Percentiles rank a stretch among this genome's conserved stretches.
phyloP scores from a whole-genome alignment of 2,113 vertebrate genomes.

The Rutilus rutilus region DNA sequence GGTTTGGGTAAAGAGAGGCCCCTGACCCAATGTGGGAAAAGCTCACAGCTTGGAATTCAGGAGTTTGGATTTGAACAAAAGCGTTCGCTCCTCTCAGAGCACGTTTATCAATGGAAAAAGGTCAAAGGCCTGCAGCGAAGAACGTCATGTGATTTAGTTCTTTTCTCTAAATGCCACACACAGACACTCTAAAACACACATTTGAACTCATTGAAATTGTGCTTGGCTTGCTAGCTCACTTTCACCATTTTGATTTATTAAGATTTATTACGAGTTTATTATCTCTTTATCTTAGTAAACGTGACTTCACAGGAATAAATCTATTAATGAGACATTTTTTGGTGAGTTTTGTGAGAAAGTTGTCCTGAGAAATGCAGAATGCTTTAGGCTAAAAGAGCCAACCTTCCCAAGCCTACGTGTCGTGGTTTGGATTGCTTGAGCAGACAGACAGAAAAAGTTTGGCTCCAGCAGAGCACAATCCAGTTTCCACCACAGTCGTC shows the following conservation, averaged over 20 bases:
- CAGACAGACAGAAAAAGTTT: constrained; percentile 25
- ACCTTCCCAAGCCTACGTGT: not conserved
- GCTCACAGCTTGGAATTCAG: constrained; percentile 70
- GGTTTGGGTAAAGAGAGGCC: constrained; percentile 4
- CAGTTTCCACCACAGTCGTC: constrained; percentile 15
- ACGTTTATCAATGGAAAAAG: constrained; percentile 58
- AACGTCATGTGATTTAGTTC: constrained; percentile 16
- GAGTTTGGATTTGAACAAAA: constrained; percentile 69
- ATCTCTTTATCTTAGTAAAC: not conserved
- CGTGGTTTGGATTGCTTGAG: constrained; percentile 1
- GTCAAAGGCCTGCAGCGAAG: constrained; percentile 53
- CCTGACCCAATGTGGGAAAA: constrained; percentile 66
- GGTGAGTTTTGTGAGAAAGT: not conserved
- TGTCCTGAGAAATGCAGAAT: not conserved
- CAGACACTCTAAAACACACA: not conserved
- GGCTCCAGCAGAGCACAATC: not conserved
- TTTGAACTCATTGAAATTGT: not conserved
- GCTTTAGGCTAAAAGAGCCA: not conserved
- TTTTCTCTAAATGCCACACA: constrained; percentile 10
- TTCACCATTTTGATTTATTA: not conserved
- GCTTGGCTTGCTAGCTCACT: not conserved
- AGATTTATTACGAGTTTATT: not conserved
- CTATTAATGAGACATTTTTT: not conserved
- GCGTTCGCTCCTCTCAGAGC: constrained; percentile 54
- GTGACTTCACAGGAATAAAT: not conserved